Evolutionary conservation across 2,888 invertebrate species (phyloP).

Genomic region (Apamea sordens): DNA sequence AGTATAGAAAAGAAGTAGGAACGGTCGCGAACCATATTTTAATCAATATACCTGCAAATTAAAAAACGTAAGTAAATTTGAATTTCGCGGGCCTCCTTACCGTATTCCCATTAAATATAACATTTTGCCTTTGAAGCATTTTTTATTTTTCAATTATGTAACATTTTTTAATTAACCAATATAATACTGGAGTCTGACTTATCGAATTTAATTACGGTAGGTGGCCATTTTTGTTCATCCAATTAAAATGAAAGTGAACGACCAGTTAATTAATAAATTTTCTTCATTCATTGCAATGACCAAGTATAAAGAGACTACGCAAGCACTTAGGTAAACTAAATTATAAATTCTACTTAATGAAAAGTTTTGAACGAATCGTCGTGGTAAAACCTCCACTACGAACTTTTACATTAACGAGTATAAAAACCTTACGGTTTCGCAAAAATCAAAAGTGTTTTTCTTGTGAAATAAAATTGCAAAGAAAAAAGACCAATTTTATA

Average conservation of each 20-base stretch:
- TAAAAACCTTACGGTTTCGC: not conserved
- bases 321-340: not conserved
- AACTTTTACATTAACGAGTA: not conserved
- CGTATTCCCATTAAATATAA: too few species aligned
- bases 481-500: not conserved
- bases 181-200: not conserved
- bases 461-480: not conserved
- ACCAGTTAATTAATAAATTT: not conserved
- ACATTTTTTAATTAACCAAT: not conserved
- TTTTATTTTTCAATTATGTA: not conserved
- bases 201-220: not conserved
- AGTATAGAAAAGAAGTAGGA: too few species aligned
- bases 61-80: too few species aligned
- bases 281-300: not conserved
- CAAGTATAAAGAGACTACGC: not conserved
- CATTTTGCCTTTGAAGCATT: not conserved
- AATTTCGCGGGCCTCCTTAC: too few species aligned
- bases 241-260: not conserved
- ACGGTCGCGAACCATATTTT: too few species aligned
- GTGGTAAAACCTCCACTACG: not conserved
- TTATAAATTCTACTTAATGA: not conserved
- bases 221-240: not conserved
- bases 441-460: not conserved
- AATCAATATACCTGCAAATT: too few species aligned
- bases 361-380: not conserved